phyloP scores from a whole-genome alignment of 92 coral and sea anemone genomes.

The Zoanthus solanderi region DNA sequence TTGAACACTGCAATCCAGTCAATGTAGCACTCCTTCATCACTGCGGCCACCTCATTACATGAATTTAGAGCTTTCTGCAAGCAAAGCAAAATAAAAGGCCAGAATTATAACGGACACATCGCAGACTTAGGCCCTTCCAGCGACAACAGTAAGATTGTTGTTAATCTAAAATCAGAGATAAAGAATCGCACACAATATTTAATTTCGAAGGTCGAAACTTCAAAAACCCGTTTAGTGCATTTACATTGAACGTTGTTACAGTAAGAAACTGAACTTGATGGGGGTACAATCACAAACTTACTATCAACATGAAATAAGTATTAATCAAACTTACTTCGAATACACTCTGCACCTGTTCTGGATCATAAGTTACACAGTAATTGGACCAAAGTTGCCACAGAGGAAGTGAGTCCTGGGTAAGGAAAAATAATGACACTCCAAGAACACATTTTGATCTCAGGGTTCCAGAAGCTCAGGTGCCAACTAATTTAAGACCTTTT shows the following conservation, averaged over 20 bases:
- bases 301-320: background rate
- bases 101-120: background rate
- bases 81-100: background rate
- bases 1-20: slow-evolving; percentile 76
- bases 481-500: too few species aligned
- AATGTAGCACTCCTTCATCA: slow-evolving; percentile 71
- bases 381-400: slow-evolving; percentile 88
- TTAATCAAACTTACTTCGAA: slow-evolving; percentile 73
- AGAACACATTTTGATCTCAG: background rate
- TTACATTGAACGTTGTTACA: background rate
- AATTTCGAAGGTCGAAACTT: too few species aligned
- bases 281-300: background rate
- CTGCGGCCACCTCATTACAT: slow-evolving; percentile 53
- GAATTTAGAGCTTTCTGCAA: slow-evolving; percentile 66
- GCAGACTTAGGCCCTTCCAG: too few species aligned
- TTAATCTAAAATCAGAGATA: background rate
- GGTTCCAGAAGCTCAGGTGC: too few species aligned
- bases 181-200: background rate
- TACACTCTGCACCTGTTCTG: slow-evolving; percentile 63
- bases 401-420: slow-evolving; percentile 69
- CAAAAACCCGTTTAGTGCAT: too few species aligned
- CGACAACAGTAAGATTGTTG: background rate
- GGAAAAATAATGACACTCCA: background rate
- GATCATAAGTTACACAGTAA: slow-evolving; percentile 59
- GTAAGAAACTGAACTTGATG: background rate